These are phyloP conservation scores for Chrysomela aeneicollis DNA, from an alignment of 2,888 invertebrate species.

Conservation along the genomic window DNA sequence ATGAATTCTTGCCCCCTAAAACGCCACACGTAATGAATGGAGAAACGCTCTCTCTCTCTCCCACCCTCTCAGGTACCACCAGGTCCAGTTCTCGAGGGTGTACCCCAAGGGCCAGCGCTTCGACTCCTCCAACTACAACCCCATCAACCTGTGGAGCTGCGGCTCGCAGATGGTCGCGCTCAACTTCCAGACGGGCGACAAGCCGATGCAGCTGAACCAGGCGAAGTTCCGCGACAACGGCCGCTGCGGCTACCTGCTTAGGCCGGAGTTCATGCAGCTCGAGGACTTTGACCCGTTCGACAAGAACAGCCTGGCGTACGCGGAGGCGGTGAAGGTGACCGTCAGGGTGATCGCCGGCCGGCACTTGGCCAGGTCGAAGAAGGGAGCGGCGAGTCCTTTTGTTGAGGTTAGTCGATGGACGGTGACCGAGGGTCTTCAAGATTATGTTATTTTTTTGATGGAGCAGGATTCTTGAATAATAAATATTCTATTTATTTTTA, in stretches of 20 bases:
- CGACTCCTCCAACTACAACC: constrained; percentile 97
- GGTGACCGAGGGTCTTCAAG: too few relatives aligned
- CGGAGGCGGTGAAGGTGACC: constrained; percentile 70
- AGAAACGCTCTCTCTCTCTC: constrained; percentile 57
- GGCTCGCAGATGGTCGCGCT: constrained; percentile 98
- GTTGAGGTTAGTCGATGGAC: constrained; percentile 68
- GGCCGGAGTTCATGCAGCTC: constrained; percentile 87
- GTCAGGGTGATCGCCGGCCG: constrained; percentile 88
- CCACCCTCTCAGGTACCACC: constrained; percentile 72
- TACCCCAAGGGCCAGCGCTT: constrained; percentile 95
- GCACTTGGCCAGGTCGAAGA: constrained; percentile 83
- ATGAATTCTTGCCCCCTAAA: too few relatives aligned
- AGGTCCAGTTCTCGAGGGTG: constrained; percentile 76
- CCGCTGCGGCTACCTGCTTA: constrained; percentile 89
- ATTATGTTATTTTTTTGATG: too few relatives aligned
- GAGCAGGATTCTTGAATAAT: too few relatives aligned
- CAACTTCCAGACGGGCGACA: constrained; percentile 96
- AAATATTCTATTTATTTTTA: too few relatives aligned
- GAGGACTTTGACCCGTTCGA: constrained; percentile 84
- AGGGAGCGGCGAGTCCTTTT: constrained; percentile 88
- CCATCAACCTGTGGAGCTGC: constrained; percentile 92
- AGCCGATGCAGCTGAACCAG: constrained; percentile 95
- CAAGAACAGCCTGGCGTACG: constrained; percentile 66
- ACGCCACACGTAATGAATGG: too few relatives aligned
- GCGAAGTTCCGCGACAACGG: constrained; percentile 94